Conservation (phyloP, 2,888 invertebrate species). For the Lasioglossum lativentre region DNA sequence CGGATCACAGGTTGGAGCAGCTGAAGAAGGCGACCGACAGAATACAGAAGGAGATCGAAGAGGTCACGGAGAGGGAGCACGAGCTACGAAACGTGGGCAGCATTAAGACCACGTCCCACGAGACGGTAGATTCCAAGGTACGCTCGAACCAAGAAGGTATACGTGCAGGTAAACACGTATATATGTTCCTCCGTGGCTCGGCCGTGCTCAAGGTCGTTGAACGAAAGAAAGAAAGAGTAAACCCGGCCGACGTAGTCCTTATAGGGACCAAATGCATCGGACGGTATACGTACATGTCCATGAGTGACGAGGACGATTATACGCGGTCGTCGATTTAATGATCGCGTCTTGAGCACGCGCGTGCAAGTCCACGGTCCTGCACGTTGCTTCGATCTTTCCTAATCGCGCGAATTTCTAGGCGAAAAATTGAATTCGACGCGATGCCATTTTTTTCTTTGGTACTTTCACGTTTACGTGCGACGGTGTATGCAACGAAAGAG, state of each 20-base stretch:
- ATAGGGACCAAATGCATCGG: constrained; percentile 52
- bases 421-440: constrained; percentile 12
- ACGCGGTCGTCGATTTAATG: constrained; percentile 35
- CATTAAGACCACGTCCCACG: constrained; percentile 86
- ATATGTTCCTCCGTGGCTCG: constrained; percentile 23
- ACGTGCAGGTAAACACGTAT: constrained; percentile 4
- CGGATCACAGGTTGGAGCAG: constrained; percentile 89
- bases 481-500: not conserved
- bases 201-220: constrained; percentile 56
- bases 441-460: not conserved
- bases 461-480: not conserved
- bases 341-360: constrained; percentile 4
- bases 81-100: constrained; percentile 90
- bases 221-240: constrained; percentile 58
- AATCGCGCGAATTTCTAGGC: constrained; percentile 19
- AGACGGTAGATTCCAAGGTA: constrained; percentile 85
- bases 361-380: not conserved
- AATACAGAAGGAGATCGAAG: constrained; percentile 95
- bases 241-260: constrained; percentile 43
- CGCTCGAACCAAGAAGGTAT: constrained; percentile 21
- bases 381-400: constrained; percentile 21
- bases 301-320: constrained; percentile 43
- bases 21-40: constrained; percentile 87
- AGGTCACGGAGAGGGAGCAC: constrained; percentile 93
- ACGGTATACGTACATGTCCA: constrained; percentile 14